Percentiles rank a stretch among this genome's conserved stretches.
Conservation (phyloP, 2,797 vertebrate species). For the Phalanger gymnotis region DNA sequence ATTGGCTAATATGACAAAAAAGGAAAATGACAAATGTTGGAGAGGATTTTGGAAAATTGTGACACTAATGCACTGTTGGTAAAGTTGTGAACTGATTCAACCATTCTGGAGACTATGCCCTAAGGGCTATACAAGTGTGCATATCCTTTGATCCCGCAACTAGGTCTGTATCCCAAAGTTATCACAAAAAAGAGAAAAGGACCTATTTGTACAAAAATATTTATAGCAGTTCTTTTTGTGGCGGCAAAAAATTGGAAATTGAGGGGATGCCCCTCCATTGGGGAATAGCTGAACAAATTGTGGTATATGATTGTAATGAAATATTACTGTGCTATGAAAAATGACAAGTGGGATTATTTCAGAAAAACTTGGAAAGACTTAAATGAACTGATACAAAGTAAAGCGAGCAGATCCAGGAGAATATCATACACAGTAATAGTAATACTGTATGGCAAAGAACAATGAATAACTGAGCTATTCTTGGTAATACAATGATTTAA, state of each 20-base stretch:
- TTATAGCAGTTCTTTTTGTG: neutral
- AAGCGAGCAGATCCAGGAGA: too few relatives aligned
- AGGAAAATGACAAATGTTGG: neutral
- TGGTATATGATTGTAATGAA: too few relatives aligned
- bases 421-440: too few relatives aligned
- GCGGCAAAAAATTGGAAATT: neutral
- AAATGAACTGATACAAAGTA: too few relatives aligned
- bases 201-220: neutral
- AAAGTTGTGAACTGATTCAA: neutral
- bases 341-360: too few relatives aligned
- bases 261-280: neutral
- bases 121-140: neutral
- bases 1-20: neutral
- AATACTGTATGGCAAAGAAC: too few relatives aligned
- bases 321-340: too few relatives aligned
- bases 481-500: too few relatives aligned
- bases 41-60: neutral
- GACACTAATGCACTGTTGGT: neutral
- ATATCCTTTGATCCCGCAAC: neutral
- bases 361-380: too few relatives aligned
- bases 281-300: too few relatives aligned
- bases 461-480: too few relatives aligned
- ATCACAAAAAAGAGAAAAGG: neutral
- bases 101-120: neutral
- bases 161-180: neutral